These are phyloP conservation scores for Tyto alba DNA, from an alignment of 2,113 vertebrate genomes.

Conservation along the genomic window DNA sequence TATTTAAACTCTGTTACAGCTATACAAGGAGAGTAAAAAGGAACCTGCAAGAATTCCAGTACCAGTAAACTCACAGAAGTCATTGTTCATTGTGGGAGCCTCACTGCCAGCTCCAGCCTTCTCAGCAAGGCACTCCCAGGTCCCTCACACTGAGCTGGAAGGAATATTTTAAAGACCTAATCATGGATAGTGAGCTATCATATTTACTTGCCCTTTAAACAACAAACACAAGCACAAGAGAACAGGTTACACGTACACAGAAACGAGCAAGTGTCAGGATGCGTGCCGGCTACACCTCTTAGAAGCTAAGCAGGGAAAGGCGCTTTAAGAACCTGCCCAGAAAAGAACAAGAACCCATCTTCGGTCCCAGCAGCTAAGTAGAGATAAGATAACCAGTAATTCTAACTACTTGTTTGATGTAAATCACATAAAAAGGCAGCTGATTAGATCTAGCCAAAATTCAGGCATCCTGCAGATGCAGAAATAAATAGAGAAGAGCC, in stretches of 20 bases:
- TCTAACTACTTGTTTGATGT: background rate
- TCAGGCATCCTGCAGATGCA: background rate
- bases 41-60: background rate
- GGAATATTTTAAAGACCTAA: background rate
- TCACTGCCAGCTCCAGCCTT: background rate
- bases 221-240: background rate
- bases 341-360: background rate
- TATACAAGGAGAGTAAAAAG: background rate
- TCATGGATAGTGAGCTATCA: background rate
- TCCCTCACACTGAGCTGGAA: background rate
- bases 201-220: background rate
- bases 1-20: background rate
- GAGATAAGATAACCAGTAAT: background rate
- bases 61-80: background rate
- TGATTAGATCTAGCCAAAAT: background rate
- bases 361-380: accelerated
- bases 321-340: background rate
- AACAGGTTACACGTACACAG: background rate
- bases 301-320: background rate
- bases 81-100: background rate
- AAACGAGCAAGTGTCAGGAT: accelerated
- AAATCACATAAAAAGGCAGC: background rate
- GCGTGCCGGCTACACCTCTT: background rate
- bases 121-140: background rate
- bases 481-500: background rate